Evolutionary conservation across 2,888 invertebrate species (phyloP), one percentile per base, ranked within the genome.

Genomic region (Spatulosminthurus flaviceps): DNA sequence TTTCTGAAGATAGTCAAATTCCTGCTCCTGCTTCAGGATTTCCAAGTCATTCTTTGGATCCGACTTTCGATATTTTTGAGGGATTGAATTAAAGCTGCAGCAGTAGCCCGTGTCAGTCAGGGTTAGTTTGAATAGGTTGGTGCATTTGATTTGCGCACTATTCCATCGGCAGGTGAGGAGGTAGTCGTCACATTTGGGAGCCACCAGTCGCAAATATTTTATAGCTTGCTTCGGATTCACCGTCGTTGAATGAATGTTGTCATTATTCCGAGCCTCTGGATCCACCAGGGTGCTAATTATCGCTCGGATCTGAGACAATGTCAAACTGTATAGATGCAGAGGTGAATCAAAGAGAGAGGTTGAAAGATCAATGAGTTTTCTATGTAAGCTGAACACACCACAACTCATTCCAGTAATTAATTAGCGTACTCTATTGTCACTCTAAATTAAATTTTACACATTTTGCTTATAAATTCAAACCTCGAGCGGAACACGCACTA

Each of bases 61-160:
- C 11, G 78, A 78, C 34, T 78, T 78, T 4, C 78, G 71, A 26
- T 78, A 78, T 42, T 78, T 78, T 42, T 72, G 78, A 1, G 71
- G 78, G 72, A 84, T 80, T 26, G 82, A 72, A 78, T 85, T 85
- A 74, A 85, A 85, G 13, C 82, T 82, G 64, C 85, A 85, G 73
- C 85, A 85, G 74, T 85, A 85, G 28, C 85, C 85, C 9, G 84
- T 81, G 71, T 85, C 85, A 0, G 84, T 85, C 5, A 85, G 79
- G 28, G 83, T 84, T 41, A 84, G 67, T 42, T 83, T 84, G 76
- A 85, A 85, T 16, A 85, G 29, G 11, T 81, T 76, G 5, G 70
- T 82, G 51, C 85, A 85, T 22, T 79, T 78, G 1, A 76, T 77
- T 61, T 78, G 22, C n/a, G 78, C 78, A n/a, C 82, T 83, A 64